These are phyloP conservation scores for Galendromus occidentalis DNA, from an alignment of 1,140 invertebrate genomes.

Conservation along the genomic window DNA sequence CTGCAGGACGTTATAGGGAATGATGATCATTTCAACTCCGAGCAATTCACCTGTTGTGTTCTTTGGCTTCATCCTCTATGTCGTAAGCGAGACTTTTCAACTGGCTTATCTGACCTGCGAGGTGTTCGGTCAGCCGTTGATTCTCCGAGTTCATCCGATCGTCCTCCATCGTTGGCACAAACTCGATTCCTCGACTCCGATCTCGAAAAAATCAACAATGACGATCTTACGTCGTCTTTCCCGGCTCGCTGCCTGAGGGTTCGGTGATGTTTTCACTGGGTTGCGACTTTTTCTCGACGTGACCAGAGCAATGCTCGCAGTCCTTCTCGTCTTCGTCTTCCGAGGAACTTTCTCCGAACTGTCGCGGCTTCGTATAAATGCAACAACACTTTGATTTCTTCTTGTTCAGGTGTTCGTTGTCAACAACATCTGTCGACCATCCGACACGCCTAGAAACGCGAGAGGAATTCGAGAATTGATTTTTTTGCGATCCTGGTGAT, in stretches of 20 bases:
- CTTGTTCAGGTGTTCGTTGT: conserved; percentile 34
- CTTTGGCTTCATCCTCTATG: conserved; percentile 20
- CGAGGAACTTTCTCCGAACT: conserved; percentile 22
- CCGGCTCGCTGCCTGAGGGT: no score
- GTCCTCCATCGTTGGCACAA: conserved; percentile 14
- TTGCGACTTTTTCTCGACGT: conserved; percentile 18
- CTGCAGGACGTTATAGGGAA: background rate
- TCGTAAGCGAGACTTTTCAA: conserved; percentile 19
- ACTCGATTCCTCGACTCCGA: background rate
- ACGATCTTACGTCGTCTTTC: no score
- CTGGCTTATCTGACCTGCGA: background rate
- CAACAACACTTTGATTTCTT: conserved; percentile 35
- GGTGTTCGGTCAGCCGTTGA: background rate
- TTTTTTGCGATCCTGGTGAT: no score
- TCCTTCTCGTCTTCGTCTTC: conserved; percentile 19
- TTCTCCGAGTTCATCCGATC: conserved; percentile 9
- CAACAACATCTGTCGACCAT: conserved; percentile 32
- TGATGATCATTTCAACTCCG: no score
- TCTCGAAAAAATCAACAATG: no score
- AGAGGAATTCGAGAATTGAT: no score
- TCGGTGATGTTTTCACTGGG: no score
- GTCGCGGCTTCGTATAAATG: conserved; percentile 22
- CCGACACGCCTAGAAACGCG: conserved; percentile 24
- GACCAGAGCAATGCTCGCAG: conserved; percentile 22
- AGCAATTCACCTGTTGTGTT: conserved; percentile 19